Conservation (phyloP, 2,888 invertebrate genomes). For the Poecilus cupreus region DNA sequence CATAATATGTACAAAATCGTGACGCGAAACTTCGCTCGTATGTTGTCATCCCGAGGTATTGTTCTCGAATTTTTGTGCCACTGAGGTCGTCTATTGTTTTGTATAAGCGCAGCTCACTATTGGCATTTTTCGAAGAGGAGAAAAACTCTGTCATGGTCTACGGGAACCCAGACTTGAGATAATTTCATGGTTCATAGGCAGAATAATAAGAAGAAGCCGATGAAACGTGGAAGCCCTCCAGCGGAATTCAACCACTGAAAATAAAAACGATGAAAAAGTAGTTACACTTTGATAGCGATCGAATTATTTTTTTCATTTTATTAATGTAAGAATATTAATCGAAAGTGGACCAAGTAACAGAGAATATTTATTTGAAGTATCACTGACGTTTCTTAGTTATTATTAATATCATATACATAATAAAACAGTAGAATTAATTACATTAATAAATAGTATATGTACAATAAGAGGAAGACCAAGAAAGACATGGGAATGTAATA, state of each 20-base stretch:
- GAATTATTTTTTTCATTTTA: slow-evolving; percentile 50
- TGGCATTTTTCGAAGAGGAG: slow-evolving; percentile 20
- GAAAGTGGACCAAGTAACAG: no score
- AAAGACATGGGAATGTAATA: no score
- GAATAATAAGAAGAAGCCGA: slow-evolving; percentile 53
- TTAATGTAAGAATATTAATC: no score
- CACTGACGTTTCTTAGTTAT: no score
- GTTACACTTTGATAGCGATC: slow-evolving; percentile 53
- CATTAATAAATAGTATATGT: no score
- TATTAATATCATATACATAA: no score
- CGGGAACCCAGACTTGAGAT: slow-evolving; percentile 36
- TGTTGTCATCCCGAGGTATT: slow-evolving; percentile 53
- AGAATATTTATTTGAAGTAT: slow-evolving; percentile 35
- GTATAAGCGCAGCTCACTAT: slow-evolving; percentile 33
- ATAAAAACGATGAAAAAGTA: slow-evolving; percentile 41
- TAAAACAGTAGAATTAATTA: no score
- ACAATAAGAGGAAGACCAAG: no score
- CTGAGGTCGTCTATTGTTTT: slow-evolving; percentile 41
- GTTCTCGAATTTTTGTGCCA: slow-evolving; percentile 49
- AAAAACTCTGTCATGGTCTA: slow-evolving; percentile 54
- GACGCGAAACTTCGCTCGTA: slow-evolving; percentile 42
- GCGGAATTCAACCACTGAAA: slow-evolving; percentile 5
- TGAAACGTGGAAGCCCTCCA: slow-evolving; percentile 46
- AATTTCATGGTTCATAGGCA: slow-evolving; percentile 59
- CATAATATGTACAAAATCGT: slow-evolving; percentile 55